phyloP scores from a whole-genome alignment of 2,113 vertebrate species.

The Python bivittatus region DNA sequence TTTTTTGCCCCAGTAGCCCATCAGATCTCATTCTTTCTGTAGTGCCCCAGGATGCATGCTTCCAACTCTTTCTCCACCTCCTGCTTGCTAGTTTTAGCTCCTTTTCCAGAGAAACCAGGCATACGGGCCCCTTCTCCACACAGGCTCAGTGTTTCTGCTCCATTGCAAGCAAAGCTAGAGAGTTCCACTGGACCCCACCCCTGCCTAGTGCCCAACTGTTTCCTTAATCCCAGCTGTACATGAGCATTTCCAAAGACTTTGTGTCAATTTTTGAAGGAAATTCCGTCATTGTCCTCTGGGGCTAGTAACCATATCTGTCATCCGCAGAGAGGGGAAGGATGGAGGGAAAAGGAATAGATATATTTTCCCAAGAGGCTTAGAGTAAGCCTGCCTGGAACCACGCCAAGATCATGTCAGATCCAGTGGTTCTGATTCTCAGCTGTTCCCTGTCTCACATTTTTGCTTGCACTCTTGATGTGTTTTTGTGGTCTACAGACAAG shows the following conservation, averaged over 20 bases:
- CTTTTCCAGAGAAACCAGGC: not conserved
- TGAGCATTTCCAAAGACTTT: slow-evolving; percentile 3
- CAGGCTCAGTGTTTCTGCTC: not conserved
- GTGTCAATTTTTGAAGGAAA: slow-evolving; percentile 24
- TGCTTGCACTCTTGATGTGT: not conserved
- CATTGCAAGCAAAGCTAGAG: not conserved
- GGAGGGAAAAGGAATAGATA: slow-evolving; percentile 32
- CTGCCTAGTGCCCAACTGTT: not conserved
- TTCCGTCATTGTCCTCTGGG: slow-evolving; percentile 28
- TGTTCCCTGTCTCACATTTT: not conserved
- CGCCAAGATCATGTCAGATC: slow-evolving; percentile 1
- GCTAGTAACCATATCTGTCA: slow-evolving; percentile 17
- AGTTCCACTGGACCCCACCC: not conserved
- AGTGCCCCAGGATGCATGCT: not conserved
- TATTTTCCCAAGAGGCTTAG: slow-evolving; percentile 1
- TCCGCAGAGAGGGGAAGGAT: slow-evolving; percentile 15
- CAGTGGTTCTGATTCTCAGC: not conserved
- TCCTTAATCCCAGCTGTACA: not conserved
- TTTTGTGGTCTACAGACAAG: not conserved
- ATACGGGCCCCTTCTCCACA: fast-evolving
- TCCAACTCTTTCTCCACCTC: not conserved
- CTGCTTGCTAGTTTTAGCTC: not conserved
- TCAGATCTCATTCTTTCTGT: not conserved
- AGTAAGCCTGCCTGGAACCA: not conserved
- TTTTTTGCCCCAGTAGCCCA: not conserved